These are phyloP conservation scores for Amphimedon queenslandica DNA, from an alignment of 37 sponge, comb jelly and placozoan species.

Conservation along the genomic window DNA sequence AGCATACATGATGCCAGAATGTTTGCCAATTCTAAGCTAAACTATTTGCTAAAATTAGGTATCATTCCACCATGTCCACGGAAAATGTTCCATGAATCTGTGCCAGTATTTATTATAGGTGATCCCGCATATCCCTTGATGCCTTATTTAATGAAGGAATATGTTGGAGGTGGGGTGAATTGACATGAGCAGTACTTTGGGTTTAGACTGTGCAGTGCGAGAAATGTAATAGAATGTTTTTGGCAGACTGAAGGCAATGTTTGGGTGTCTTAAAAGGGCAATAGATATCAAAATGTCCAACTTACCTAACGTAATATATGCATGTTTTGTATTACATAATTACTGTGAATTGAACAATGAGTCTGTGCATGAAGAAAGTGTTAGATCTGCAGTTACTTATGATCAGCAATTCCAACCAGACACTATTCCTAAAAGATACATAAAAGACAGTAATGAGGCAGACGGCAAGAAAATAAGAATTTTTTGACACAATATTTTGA, in stretches of 20 bases:
- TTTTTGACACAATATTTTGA: constrained; percentile 26
- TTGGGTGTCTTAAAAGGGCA: constrained; percentile 11
- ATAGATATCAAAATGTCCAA: constrained; percentile 2
- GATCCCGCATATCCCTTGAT: constrained; percentile 31
- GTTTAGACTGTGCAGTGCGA: constrained; percentile 14
- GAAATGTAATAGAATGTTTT: constrained; percentile 41
- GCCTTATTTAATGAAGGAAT: constrained; percentile 33
- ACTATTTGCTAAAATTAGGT: not conserved
- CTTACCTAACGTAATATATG: constrained; percentile 7
- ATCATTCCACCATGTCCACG: constrained; percentile 11
- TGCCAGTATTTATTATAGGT: constrained; percentile 14
- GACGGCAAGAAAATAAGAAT: constrained; percentile 28
- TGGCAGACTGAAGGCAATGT: constrained; percentile 32
- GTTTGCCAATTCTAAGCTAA: constrained; percentile 20
- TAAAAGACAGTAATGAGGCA: not conserved
- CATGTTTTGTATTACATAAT: constrained; percentile 36
- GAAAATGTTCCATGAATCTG: constrained; percentile 7
- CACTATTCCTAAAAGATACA: not conserved
- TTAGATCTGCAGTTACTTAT: constrained; percentile 3
- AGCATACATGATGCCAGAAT: constrained; percentile 26
- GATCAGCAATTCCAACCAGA: constrained; percentile 9
- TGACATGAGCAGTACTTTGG: constrained; percentile 35
- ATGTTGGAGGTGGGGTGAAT: constrained; percentile 14
- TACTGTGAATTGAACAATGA: constrained; percentile 32
- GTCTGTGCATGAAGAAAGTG: constrained; percentile 7